Evolutionary conservation across 1,140 invertebrate species (phyloP).

Genomic region (Steinernema feltiae): DNA sequence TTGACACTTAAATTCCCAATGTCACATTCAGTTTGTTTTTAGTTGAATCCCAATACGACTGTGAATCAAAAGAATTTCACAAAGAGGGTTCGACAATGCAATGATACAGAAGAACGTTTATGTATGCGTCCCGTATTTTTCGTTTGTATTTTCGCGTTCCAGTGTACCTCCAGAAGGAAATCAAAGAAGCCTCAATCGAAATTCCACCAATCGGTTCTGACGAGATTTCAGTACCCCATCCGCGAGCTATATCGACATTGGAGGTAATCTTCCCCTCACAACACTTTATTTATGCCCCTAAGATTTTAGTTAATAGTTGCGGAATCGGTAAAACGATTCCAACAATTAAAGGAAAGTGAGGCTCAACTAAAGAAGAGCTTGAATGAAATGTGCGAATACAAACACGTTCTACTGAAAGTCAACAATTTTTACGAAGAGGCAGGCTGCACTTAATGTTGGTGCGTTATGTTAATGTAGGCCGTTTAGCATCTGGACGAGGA

Average conservation of each 20-base stretch:
- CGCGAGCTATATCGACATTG: constrained; percentile 52
- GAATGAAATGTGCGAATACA: constrained; percentile 48
- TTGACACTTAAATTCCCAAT: constrained; percentile 42
- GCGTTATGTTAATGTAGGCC: neutral
- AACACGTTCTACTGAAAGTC: constrained; percentile 49
- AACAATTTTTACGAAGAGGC: constrained; percentile 54
- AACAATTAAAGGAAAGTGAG: constrained; percentile 49
- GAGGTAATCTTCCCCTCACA: too few relatives aligned
- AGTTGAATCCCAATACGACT: constrained; percentile 70
- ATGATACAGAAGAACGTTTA: constrained; percentile 83
- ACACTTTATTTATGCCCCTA: too few relatives aligned
- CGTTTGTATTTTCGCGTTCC: constrained; percentile 17
- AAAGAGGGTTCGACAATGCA: constrained; percentile 76
- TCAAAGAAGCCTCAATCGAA: constrained; percentile 44
- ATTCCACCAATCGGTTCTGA: constrained; percentile 44
- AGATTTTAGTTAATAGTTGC: constrained; percentile 45
- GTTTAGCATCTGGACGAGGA: neutral
- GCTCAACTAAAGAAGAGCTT: constrained; percentile 44
- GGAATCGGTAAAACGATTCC: constrained; percentile 48
- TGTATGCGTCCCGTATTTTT: constrained; percentile 44
- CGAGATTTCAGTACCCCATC: constrained; percentile 40
- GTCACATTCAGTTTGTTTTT: neutral
- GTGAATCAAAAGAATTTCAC: constrained; percentile 85
- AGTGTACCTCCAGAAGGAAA: constrained; percentile 55
- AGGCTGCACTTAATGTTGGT: neutral